Evolutionary conservation across 1,140 invertebrate species (phyloP), one percentile per base, ranked within the genome.

Genomic region (Phocides pigmalion): DNA sequence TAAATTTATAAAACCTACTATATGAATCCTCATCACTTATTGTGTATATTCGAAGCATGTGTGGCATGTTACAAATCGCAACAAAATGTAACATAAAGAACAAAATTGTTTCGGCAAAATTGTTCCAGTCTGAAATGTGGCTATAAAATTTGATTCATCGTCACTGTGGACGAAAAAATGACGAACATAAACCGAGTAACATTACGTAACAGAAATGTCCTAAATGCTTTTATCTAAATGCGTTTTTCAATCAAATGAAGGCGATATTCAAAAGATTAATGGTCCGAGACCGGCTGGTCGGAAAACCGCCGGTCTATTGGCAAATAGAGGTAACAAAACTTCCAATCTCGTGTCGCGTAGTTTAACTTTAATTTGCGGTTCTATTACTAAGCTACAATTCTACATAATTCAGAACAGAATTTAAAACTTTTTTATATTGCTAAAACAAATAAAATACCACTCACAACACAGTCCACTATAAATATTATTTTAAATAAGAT

Each of bases 131-230:
- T 58, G 19, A 42, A 44, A 58, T 44, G 53, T 25, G 37, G 41
- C 53, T 42, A 58, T 58, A 58, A 42, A 58, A 58, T 58, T 42
- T 58, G 53, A 58, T 58, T 58, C 39, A 58, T 58, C 4, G 39
- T 22, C 39, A 25, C 20, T 42, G 53, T 44, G 16, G 25, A 41
- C 51, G 51, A 12, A 42, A 42, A 56, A 41, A 56, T 41, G 14
- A 41, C 37, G 37, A 12, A 20, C 37, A 56, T 42, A 25, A 56
- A 41, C 37, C 19, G 35, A 41, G 49, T 51, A 42, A 42, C 22
- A 14, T 25, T 15, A 56, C 53, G 41, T 42, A 44, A 56, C 12
- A 56, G 20, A 56, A 56, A 56, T 53, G 28, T 53, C 53, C 39
- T n/a, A 20, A 25, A 17, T 17, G 20, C 28, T 16, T 37, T 41